A percentile compares a stretch with the other conserved stretches of the same genome.
These are phyloP conservation scores for Cantharis rufa DNA, from an alignment of 2,888 invertebrate genomes.

Conservation along the genomic window DNA sequence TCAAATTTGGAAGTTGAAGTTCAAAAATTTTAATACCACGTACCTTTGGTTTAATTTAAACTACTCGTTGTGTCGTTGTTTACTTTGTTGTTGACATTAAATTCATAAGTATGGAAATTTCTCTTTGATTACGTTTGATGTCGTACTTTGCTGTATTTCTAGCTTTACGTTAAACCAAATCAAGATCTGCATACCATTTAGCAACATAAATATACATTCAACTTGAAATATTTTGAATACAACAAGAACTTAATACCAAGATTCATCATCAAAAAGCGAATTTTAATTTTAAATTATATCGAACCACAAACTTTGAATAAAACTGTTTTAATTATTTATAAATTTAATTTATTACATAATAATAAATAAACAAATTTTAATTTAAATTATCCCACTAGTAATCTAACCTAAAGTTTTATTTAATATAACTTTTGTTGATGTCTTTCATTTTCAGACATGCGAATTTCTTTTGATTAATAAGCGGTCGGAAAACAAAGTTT, in stretches of 20 bases:
- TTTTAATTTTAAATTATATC: not conserved
- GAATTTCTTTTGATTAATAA: not conserved
- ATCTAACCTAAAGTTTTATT: not conserved
- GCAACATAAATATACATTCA: conserved; percentile 13
- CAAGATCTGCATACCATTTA: conserved; percentile 15
- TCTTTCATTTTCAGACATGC: not conserved
- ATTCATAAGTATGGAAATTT: conserved; percentile 1
- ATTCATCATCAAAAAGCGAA: not conserved
- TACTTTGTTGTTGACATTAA: conserved; percentile 1
- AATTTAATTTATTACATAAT: not conserved
- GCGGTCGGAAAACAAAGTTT: not conserved
- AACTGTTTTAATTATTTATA: not conserved
- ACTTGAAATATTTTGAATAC: conserved; percentile 2
- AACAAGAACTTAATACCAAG: not conserved
- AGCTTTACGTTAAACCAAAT: conserved; percentile 7
- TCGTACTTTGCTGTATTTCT: not conserved
- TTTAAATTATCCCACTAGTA: not conserved
- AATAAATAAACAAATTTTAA: not conserved
- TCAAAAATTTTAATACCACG: not conserved
- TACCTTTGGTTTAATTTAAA: not conserved
- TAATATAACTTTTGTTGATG: not conserved
- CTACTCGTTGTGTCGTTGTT: not conserved
- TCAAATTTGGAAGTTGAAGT: not conserved
- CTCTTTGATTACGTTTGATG: conserved; percentile 1
- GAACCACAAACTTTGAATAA: not conserved